Base-by-base conservation (phyloP, 2,888 invertebrate species). In the Thelaira solivaga region DNA sequence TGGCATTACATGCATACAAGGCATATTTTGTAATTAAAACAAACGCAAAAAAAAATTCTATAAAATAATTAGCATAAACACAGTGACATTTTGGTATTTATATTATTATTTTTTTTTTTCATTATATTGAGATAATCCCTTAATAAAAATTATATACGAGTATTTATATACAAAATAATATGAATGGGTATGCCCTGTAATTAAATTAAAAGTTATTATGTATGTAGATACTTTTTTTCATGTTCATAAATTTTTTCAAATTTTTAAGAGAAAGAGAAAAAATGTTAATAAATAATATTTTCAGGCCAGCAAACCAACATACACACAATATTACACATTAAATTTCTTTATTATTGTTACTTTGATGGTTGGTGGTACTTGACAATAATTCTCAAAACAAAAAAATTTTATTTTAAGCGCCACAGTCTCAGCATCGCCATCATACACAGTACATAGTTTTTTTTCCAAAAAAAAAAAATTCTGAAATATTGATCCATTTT, bases 101-200 rank as follows among this genome's bases (percentile, higher is more conserved):
- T 16, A 34, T 16, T 10, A 22, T 43, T 36, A 3, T 16, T 16
- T n/a, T 41, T 26, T 18, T 18, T 64, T n/a, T 18, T n/a, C n/a
- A n/a, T n/a, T n/a, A n/a, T n/a, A n/a, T 78, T 53, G 78, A 61
- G 78, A 65, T 47, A 61, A 47, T 53, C n/a, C n/a, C n/a, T n/a
- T n/a, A n/a, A n/a, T n/a, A n/a, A n/a, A n/a, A n/a, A n/a, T n/a
- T n/a, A n/a, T n/a, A n/a, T n/a, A n/a, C n/a, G n/a, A n/a, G n/a
- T n/a, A n/a, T n/a, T n/a, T n/a, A n/a, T n/a, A n/a, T n/a, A n/a
- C n/a, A n/a, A n/a, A n/a, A n/a, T n/a, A n/a, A n/a, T n/a, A n/a
- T n/a, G n/a, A n/a, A n/a, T n/a, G n/a, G n/a, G n/a, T n/a, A n/a
- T n/a, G n/a, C n/a, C n/a, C n/a, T n/a, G n/a, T n/a, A n/a, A n/a